Evolutionary conservation across 2,888 invertebrate species (phyloP).

Genomic region (Nebria brevicollis): DNA sequence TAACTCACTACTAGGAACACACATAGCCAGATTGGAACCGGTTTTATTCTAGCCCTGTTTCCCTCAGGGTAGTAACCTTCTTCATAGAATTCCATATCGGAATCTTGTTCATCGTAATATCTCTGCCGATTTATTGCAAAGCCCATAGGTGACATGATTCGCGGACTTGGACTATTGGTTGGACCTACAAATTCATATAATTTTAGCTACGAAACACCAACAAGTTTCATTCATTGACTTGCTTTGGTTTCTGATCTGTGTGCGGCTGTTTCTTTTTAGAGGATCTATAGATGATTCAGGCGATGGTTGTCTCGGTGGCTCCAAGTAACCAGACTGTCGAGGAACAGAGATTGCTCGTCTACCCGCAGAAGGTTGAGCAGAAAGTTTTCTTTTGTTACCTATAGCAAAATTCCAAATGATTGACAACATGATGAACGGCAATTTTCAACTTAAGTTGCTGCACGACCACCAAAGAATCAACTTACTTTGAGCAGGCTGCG

Average conservation of each 20-base stretch:
- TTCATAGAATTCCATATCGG: slow-evolving; percentile 67
- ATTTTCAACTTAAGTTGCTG: no score
- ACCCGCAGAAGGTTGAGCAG: slow-evolving; percentile 33
- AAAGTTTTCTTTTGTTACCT: slow-evolving; percentile 24
- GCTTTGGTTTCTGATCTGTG: slow-evolving; percentile 40
- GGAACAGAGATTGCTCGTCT: slow-evolving; percentile 56
- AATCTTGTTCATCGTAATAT: slow-evolving; percentile 70
- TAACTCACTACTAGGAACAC: slow-evolving; percentile 89
- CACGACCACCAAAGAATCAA: neutral
- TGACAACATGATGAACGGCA: no score
- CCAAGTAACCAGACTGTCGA: slow-evolving; percentile 54
- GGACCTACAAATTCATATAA: slow-evolving; percentile 12
- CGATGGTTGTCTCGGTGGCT: slow-evolving; percentile 56
- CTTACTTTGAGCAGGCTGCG: slow-evolving; percentile 18
- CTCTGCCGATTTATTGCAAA: slow-evolving; percentile 71
- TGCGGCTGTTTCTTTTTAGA: slow-evolving; percentile 48
- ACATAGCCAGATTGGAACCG: slow-evolving; percentile 91
- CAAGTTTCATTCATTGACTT: slow-evolving; percentile 25
- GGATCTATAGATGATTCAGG: slow-evolving; percentile 53
- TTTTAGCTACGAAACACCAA: slow-evolving; percentile 10
- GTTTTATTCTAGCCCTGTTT: slow-evolving; percentile 67
- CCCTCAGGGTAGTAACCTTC: slow-evolving; percentile 57
- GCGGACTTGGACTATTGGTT: slow-evolving; percentile 63
- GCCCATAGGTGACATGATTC: slow-evolving; percentile 76
- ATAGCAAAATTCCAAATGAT: neutral